Evolutionary conservation across 2,797 vertebrate species (phyloP), one percentile per base, ranked within the genome.

Genomic region (Manis pentadactyla): DNA sequence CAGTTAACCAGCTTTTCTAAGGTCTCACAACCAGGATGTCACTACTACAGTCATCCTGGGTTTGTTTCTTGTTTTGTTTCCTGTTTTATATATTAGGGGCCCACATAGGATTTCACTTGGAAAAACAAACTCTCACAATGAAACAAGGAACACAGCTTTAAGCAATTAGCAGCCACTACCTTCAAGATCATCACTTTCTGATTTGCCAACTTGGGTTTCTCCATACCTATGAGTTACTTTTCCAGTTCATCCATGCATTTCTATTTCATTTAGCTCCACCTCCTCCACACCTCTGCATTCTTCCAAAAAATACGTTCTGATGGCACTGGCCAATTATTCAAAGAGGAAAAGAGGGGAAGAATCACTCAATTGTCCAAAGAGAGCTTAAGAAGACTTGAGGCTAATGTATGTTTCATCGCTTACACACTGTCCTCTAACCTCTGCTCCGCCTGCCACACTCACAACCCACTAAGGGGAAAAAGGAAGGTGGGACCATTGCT

Each of bases 21-120:
- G 79, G 23, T 87, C 42, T 7, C 53, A 87, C 49, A 92, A 53
- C 5, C 21, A 74, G 25, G 19, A 37, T 61, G 18, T 61, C 15
- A 51, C 17, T 57, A 42, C 29, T 82, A 21, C 2, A 69, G 57
- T 68, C 34, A 69, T 92, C 75, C 23, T 68, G 19, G 27, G 7
- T 49, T 64, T 79, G 23, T 82, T 74, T 74, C 88, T 69, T 69
- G 37, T 63, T 96, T 90, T 37, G 1, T 77, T 96, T 94, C 29
- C 12, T 82, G 8, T 51, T 84, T 79, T 61, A 29, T 29, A 34
- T 13, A n/a, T 87, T 87, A 92, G n/a, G 59, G 23, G 21, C 89
- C 7, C 15, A 51, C 18, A 25, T 31, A 73, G 21, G 4, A 68
- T 64, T 64, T 93, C 64, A 96, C 42, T 93, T 15, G 37, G 17